Evolutionary conservation across 2,113 vertebrate species (phyloP).

Genomic region (Oncorhynchus keta): DNA sequence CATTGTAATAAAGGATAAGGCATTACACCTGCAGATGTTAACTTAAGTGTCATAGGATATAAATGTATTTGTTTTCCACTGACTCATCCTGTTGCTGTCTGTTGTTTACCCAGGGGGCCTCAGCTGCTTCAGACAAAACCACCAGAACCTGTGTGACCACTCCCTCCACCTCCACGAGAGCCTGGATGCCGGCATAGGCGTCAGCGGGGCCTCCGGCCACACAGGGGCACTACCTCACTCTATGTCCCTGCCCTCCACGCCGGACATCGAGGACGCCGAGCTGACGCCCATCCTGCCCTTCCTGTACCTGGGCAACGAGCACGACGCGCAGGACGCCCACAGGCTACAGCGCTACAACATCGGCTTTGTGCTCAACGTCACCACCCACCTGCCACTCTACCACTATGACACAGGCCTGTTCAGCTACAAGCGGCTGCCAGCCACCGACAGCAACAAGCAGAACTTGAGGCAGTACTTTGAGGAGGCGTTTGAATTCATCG

Average conservation of each 20-base stretch:
- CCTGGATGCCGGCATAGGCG: conserved; percentile 62
- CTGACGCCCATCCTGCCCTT: conserved; percentile 95
- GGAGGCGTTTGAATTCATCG: conserved; percentile 98
- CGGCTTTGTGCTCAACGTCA: conserved; percentile 92
- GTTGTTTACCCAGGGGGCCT: conserved; percentile 82
- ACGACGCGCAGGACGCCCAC: conserved; percentile 89
- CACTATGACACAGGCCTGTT: conserved; percentile 92
- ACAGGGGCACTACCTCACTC: conserved; percentile 86
- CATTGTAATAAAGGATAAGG: no score
- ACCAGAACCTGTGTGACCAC: conserved; percentile 95
- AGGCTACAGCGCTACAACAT: conserved; percentile 90
- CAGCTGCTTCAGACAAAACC: conserved; percentile 89
- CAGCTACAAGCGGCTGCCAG: conserved; percentile 93
- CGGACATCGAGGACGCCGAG: conserved; percentile 96
- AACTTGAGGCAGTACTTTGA: conserved; percentile 99
- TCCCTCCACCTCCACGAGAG: conserved; percentile 93
- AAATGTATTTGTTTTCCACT: not conserved
- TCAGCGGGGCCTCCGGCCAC: conserved; percentile 77
- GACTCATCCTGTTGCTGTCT: not conserved
- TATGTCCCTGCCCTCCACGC: conserved; percentile 87
- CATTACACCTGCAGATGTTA: no score
- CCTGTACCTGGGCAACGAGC: conserved; percentile 94
- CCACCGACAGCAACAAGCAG: conserved; percentile 99
- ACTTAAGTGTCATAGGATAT: no score
- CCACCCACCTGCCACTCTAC: conserved; percentile 95